phyloP scores from a whole-genome alignment of 1,140 invertebrate species.

The Rhagoletis pomonella region DNA sequence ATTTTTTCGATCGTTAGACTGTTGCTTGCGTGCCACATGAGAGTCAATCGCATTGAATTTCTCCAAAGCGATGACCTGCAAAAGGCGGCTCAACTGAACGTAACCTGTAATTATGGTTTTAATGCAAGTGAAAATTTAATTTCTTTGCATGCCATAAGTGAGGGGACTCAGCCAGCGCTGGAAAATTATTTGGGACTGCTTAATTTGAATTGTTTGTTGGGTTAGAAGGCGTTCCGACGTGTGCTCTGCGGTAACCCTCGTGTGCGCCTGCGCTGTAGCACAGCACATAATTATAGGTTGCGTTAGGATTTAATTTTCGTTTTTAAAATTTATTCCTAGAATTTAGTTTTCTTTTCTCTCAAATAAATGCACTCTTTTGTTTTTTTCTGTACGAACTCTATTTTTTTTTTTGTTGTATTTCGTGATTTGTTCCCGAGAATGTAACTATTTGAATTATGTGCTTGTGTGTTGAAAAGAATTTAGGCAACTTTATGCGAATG shows the following conservation, averaged over 20 bases:
- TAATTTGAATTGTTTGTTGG: neutral
- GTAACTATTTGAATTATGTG: neutral
- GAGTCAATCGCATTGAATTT: neutral
- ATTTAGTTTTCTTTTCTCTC: neutral
- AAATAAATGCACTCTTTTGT: neutral
- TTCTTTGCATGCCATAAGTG: neutral
- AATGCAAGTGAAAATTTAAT: slow-evolving; percentile 32
- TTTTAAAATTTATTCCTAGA: neutral
- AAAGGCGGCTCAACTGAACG: neutral
- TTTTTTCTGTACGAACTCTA: neutral
- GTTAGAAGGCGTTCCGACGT: neutral
- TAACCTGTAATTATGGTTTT: slow-evolving; percentile 15
- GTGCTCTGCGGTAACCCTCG: neutral
- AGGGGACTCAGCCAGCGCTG: too few species aligned
- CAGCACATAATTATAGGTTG: slow-evolving; percentile 7
- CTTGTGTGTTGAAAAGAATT: too few species aligned
- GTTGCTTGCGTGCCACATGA: too few species aligned
- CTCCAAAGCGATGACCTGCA: neutral
- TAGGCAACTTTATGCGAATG: too few species aligned
- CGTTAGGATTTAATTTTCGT: neutral
- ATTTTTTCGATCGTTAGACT: too few species aligned
- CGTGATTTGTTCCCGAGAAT: neutral
- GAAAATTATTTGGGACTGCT: too few species aligned
- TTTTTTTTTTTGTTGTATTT: neutral
- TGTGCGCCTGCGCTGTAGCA: neutral